Conservation (phyloP, 2,888 invertebrate species). For the Trichacis sp. region DNA sequence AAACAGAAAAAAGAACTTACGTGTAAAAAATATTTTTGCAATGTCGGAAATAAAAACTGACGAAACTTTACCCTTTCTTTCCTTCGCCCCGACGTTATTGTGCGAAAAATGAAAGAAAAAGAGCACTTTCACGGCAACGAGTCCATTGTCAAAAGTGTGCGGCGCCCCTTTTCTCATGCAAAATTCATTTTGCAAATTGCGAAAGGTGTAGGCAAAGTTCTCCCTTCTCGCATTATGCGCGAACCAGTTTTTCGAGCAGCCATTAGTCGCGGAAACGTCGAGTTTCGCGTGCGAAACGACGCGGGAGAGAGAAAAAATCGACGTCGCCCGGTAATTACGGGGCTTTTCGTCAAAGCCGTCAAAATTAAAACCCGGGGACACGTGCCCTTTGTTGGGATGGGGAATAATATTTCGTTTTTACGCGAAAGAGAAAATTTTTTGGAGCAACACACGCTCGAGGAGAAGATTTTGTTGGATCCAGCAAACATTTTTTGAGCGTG, state of each 20-base stretch:
- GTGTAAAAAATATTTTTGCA: conserved; percentile 3
- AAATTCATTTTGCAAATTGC: conserved; percentile 40
- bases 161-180: conserved; percentile 50
- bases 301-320: conserved; percentile 1
- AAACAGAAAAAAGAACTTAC: background rate
- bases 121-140: background rate
- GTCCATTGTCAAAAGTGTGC: background rate
- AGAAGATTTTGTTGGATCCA: too few relatives aligned
- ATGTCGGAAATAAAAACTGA: conserved; percentile 1
- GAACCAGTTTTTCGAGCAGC: conserved; percentile 50
- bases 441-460: too few relatives aligned
- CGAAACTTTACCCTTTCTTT: background rate
- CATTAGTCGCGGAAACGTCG: conserved; percentile 40
- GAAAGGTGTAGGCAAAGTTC: conserved; percentile 24
- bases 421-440: too few relatives aligned
- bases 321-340: background rate
- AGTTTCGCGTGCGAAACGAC: conserved; percentile 22
- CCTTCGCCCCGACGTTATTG: background rate
- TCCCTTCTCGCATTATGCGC: conserved; percentile 38
- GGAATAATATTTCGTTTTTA: too few relatives aligned
- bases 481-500: too few relatives aligned
- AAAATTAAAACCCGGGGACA: too few relatives aligned
- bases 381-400: too few relatives aligned
- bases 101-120: background rate
- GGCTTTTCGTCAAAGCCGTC: too few relatives aligned